Base-by-base conservation (phyloP, 2,113 vertebrate species). In the Apodemus sylvaticus region DNA sequence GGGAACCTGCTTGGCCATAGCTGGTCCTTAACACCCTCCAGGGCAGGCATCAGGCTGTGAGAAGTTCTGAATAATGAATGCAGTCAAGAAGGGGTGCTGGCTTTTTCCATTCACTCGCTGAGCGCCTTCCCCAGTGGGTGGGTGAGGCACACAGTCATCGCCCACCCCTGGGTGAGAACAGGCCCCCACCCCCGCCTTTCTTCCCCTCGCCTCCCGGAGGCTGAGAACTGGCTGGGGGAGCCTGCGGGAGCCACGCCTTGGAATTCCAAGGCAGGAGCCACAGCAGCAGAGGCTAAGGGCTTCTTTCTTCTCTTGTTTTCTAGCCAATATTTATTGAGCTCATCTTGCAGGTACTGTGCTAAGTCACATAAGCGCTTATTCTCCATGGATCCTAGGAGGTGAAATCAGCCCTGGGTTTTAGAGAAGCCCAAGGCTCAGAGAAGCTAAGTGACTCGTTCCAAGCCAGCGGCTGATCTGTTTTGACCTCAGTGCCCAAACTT, bases 11-110 rank as follows among this genome's bases (percentile, higher is more conserved):
- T 42, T 22, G 29, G 79, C 58, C 48, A 48, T 58, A 42, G 36
- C 88, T 86, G 85, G 45, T 51, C 64, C 85, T 60, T 83, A 76
- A 64, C 71, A n/a, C n/a, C 64, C 66, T 58, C 76, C 85, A 14
- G 10, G 26, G 94, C 68, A 55, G 53, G 85, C 91, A 42, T 58
- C 0, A 4, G 82, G 95, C 74, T 8, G 94, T 93, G 94, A 91
- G 96, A 93, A 94, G 95, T 74, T 96, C 79, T 97, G 83, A 97
- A 93, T 93, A 91, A 96, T 95, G 89, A 91, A 96, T 71, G 68
- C 83, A 0, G 89, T 39, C 22, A 73, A 96, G 71, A 76, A 76
- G 85, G 96, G 97, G 96, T 11, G 78, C 95, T 94, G 97, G 95
- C 96, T 98, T 92, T 94, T 97, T 97, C 94, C 78, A 45, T 70